Conservation (phyloP, 2,888 invertebrate species). For the Apamea monoglypha region DNA sequence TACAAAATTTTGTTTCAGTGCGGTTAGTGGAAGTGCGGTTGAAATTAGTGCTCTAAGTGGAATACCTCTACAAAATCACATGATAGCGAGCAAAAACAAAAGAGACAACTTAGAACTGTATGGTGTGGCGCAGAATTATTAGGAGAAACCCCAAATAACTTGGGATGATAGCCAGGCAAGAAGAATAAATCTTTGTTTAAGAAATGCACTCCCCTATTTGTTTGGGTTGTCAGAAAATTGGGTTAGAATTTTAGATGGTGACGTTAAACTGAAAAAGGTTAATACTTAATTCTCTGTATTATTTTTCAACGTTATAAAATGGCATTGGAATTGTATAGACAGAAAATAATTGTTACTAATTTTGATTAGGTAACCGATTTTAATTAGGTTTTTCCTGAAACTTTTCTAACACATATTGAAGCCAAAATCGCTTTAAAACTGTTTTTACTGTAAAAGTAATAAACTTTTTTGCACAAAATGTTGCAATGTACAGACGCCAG, state of each 20-base stretch:
- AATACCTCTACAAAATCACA: no score
- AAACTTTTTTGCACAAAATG: background rate
- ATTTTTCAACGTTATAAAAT: background rate
- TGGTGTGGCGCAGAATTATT: no score
- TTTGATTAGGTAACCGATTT: background rate
- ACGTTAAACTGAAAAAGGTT: background rate
- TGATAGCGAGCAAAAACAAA: no score
- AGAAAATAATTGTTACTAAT: background rate
- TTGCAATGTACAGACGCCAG: no score
- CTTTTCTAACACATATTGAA: background rate
- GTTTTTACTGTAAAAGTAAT: background rate
- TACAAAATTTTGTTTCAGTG: no score
- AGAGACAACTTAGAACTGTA: no score
- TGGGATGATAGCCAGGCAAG: no score
- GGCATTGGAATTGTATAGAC: background rate
- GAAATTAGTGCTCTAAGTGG: no score
- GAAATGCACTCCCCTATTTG: background rate
- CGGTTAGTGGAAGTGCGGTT: no score
- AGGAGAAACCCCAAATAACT: no score
- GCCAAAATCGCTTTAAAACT: background rate
- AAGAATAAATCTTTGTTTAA: no score
- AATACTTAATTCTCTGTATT: background rate
- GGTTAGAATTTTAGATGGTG: background rate
- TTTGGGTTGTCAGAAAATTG: background rate
- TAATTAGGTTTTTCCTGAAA: background rate